Evolutionary conservation across 2,797 vertebrate species (phyloP).

Genomic region (Gymnoscopelus braueri): DNA sequence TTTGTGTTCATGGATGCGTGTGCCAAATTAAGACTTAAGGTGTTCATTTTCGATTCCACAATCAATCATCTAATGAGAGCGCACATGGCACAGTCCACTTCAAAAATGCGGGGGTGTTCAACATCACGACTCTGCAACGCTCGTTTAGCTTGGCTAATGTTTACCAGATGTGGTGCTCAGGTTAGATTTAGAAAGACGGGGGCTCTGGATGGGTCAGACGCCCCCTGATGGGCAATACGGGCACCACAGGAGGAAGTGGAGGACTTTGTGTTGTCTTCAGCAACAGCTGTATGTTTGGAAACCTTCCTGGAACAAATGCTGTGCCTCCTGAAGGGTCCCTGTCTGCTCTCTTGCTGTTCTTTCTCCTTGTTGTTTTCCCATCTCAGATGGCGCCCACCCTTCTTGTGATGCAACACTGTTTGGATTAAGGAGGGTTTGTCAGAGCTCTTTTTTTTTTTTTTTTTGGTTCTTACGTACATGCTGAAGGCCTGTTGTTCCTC

Average conservation of each 20-base stretch:
- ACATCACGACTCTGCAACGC: slow-evolving; percentile 69
- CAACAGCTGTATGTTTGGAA: slow-evolving; percentile 60
- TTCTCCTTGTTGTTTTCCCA: slow-evolving; percentile 29
- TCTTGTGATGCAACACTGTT: slow-evolving; percentile 23
- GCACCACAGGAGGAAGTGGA: slow-evolving; percentile 51
- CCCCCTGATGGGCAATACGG: slow-evolving; percentile 65
- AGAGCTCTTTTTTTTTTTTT: slow-evolving; percentile 2
- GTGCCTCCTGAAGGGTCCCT: slow-evolving; percentile 37
- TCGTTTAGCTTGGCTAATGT: slow-evolving; percentile 74
- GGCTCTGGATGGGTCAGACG: slow-evolving; percentile 53
- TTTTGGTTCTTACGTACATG: slow-evolving; percentile 21
- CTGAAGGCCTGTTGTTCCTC: slow-evolving; percentile 28
- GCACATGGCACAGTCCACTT: slow-evolving; percentile 50
- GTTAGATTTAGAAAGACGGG: slow-evolving; percentile 34
- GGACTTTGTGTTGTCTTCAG: slow-evolving; percentile 57
- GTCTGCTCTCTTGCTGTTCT: slow-evolving; percentile 18
- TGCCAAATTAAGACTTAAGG: slow-evolving; percentile 66
- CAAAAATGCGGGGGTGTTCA: slow-evolving; percentile 76
- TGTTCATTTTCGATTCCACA: slow-evolving; percentile 60
- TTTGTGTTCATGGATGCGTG: slow-evolving; percentile 58
- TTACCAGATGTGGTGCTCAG: slow-evolving; percentile 78
- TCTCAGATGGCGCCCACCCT: slow-evolving; percentile 13
- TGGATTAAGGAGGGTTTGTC: background rate
- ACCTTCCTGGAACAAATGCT: slow-evolving; percentile 40
- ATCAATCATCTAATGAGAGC: slow-evolving; percentile 58